A percentile compares a stretch with the other conserved stretches of the same genome.
phyloP scores from a whole-genome alignment of 1,140 invertebrate genomes.

The Hycleus cichorii region DNA sequence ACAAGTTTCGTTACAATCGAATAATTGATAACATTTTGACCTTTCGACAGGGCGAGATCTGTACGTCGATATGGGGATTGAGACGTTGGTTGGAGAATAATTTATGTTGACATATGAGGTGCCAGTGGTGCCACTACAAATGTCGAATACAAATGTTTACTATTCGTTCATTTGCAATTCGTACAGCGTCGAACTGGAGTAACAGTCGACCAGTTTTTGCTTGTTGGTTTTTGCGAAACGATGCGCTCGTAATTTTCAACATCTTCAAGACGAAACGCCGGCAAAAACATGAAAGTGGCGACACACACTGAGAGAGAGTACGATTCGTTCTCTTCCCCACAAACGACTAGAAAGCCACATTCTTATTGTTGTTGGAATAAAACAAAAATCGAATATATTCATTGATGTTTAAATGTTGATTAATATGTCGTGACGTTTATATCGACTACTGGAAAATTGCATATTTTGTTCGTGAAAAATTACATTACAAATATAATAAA shows the following conservation, averaged over 20 bases:
- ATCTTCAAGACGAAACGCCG: too few species aligned
- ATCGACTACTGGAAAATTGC: constrained; percentile 39
- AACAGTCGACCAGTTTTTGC: too few species aligned
- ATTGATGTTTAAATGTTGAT: constrained; percentile 18
- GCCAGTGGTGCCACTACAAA: constrained; percentile 31
- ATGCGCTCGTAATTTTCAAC: too few species aligned
- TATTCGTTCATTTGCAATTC: constrained; percentile 33
- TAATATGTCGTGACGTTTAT: constrained; percentile 34
- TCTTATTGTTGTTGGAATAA: too few species aligned
- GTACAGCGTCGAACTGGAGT: not conserved
- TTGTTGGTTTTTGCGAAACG: too few species aligned
- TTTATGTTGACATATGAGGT: constrained; percentile 37
- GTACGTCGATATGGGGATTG: not conserved
- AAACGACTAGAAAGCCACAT: too few species aligned
- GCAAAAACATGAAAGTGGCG: too few species aligned
- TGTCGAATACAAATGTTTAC: constrained; percentile 33
- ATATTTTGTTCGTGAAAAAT: constrained; percentile 38
- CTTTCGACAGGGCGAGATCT: too few species aligned
- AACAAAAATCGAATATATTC: too few species aligned
- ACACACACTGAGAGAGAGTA: too few species aligned
- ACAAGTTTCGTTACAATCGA: not conserved
- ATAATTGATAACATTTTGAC: too few species aligned
- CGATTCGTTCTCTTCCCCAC: too few species aligned
- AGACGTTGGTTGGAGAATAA: constrained; percentile 27
- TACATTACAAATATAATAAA: constrained; percentile 40